Base-by-base conservation (phyloP, 2,113 vertebrate species). In the Alces alces region DNA sequence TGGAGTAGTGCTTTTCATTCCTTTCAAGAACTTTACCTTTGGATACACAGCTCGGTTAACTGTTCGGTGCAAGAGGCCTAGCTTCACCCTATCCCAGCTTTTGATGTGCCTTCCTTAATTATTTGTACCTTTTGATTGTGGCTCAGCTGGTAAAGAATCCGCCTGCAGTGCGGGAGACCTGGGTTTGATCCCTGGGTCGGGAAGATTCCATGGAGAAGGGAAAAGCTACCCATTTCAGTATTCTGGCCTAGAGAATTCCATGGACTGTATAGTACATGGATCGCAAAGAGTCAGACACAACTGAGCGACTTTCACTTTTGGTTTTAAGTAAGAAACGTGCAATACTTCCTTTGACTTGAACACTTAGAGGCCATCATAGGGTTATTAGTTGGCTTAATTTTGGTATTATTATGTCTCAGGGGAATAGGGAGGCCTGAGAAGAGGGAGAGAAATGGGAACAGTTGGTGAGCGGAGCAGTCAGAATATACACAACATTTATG, bases 231-330 rank as follows among this genome's bases (percentile, higher is more conserved):
- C n/a, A 70, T 5, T 70, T 70, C 5, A 70, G 19, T 39, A 39
- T 70, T 39, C 66, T 70, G 66, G 66, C 66, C n/a, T 70, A 39
- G 66, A 23, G 7, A 70, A 39, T 70, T 70, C 66, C 66, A 70
- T 21, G n/a, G 33, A 36, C n/a, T 70, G 5, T 11, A 36, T 1
- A 4, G 64, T 70, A 2, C 19, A 21, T 39, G n/a, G 66, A 39
- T 39, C 1, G 1, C 66, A 70, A 70, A 39, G n/a, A 12, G 19
- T 39, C 0, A 2, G 66, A 39, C n/a, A 11, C 0, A 5, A 70
- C 64, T 70, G 64, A 70, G n/a, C 0, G 0, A 36, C 64, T 70
- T 36, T 70, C 19, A 23, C n/a, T 70, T 70, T 39, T 23, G 66
- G 36, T 70, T 70, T 70, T 70, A 39, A 70, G n/a, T 70, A 39